Evolutionary conservation across 2,888 invertebrate genomes (phyloP).

Genomic region (Branchellion lobata): DNA sequence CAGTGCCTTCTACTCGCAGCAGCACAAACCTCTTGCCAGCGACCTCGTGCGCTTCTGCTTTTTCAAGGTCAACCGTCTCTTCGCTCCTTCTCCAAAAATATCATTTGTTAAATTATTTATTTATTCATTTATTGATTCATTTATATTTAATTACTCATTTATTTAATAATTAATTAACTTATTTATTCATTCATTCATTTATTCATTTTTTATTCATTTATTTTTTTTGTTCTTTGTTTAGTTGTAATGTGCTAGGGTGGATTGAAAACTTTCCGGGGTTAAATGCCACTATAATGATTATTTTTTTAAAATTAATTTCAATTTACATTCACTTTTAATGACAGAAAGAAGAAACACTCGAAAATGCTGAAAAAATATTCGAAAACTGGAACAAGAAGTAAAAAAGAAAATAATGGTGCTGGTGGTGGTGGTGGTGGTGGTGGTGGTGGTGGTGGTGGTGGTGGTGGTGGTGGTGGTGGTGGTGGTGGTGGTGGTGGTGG

Average conservation of each 20-base stretch:
- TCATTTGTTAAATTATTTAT: neutral
- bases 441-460: slow-evolving; percentile 9
- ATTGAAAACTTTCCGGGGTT: neutral
- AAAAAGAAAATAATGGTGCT: neutral
- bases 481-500: neutral
- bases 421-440: slow-evolving; percentile 19
- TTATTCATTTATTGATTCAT: neutral
- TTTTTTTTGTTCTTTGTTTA: neutral
- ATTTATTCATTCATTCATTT: no score
- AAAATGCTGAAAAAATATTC: slow-evolving; percentile 59
- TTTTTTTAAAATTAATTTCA: neutral
- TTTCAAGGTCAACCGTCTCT: slow-evolving; percentile 73
- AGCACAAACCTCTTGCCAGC: slow-evolving; percentile 78
- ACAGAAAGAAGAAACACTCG: slow-evolving; percentile 61
- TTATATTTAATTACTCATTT: neutral
- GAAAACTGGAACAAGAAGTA: slow-evolving; percentile 53
- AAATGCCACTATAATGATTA: neutral
- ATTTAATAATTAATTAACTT: neutral
- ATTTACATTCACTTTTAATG: no score
- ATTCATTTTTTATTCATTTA: neutral
- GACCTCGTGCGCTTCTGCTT: slow-evolving; percentile 89
- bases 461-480: slow-evolving; percentile 24
- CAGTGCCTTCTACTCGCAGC: slow-evolving; percentile 82
- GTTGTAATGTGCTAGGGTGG: neutral
- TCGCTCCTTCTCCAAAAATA: neutral